Evolutionary conservation across 2,888 invertebrate genomes (phyloP).

Genomic region (Ophonus ardosiacus): DNA sequence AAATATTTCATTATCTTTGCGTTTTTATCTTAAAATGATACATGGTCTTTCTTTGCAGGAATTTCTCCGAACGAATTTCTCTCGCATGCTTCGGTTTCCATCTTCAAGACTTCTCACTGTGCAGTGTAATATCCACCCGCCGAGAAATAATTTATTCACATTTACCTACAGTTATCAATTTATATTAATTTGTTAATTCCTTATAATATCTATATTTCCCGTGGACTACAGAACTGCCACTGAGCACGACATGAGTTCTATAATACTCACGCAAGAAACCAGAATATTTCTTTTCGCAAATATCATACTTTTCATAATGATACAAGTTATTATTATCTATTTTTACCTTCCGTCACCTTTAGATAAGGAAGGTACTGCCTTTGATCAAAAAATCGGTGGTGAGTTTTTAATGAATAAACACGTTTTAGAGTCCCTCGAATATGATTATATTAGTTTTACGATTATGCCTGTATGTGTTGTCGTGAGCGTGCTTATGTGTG

Average conservation of each 20-base stretch:
- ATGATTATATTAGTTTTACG: no score
- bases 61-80: not conserved
- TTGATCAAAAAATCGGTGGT: no score
- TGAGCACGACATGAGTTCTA: not conserved
- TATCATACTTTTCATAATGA: not conserved
- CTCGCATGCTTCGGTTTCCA: not conserved
- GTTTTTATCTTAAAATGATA: not conserved
- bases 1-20: not conserved
- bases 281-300: not conserved
- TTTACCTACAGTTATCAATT: conserved; percentile 35
- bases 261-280: not conserved
- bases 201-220: conserved; percentile 45
- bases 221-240: not conserved
- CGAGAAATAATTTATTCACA: conserved; percentile 22
- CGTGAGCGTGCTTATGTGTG: no score
- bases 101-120: not conserved
- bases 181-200: conserved; percentile 53
- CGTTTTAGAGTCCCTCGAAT: no score
- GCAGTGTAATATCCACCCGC: not conserved
- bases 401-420: no score
- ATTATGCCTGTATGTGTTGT: no score
- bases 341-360: no score
- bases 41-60: not conserved
- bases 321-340: no score
- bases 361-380: no score